Base-by-base conservation (phyloP, 1,140 invertebrate species). In the Lysiphlebus fabarum region DNA sequence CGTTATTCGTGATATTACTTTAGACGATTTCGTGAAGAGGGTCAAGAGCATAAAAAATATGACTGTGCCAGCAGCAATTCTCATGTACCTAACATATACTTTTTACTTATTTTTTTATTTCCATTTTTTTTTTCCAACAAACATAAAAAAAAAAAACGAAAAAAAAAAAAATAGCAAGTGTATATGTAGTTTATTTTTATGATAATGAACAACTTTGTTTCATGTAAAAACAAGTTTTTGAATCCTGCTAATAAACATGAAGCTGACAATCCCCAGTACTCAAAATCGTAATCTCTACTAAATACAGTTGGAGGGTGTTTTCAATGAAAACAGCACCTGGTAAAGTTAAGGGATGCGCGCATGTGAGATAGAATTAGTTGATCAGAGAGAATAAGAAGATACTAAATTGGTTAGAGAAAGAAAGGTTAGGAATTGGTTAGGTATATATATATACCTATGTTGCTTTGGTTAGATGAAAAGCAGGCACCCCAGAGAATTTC, bases 281-380 rank as follows among this genome's bases (percentile, higher is more conserved):
- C 66, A 67, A 68, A 65, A 61, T 61, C 62, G 66, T 69, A 70
- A 71, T 70, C 70, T 68, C 67, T 70, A 65, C 62, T 68, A 70
- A 70, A 69, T 66, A 70, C 66, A 68, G 66, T 72, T 69, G 53
- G 65, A 68, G 67, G 62, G 66, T 73, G 66, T 70, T 71, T 71
- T 67, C 64, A 73, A 67, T 73, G 65, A 69, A 73, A 73, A 70
- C 68, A 70, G 58, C 56, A 26, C 17, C 56, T 48, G 57, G 63
- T 26, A 26, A 26, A 26, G 17, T 26, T 26, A 26, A 26, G 17
- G 17, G 17, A 26, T 26, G 17, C 17, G 17, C 17, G 17, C 17
- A 26, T 26, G 17, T 26, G 17, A 26, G 17, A 26, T 26, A 26
- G 17, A 26, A 26, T 26, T 26, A 26, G 17, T 26, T 58, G 53